These are phyloP conservation scores for Acrossocheilus wenchowensis DNA, from an alignment of 2,797 vertebrate genomes.

Conservation along the genomic window DNA sequence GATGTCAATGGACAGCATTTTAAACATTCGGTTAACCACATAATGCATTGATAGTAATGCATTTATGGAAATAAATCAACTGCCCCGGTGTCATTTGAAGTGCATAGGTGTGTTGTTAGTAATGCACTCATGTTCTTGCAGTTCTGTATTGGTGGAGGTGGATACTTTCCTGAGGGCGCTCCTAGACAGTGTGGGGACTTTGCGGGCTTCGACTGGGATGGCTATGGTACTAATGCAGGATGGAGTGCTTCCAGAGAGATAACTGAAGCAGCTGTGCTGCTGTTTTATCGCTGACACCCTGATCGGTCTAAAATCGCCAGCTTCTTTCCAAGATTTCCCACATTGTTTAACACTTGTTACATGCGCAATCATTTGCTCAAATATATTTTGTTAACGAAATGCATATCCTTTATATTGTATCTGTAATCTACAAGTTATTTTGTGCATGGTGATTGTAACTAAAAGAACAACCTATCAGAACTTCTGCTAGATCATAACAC, in stretches of 20 bases:
- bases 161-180: slow-evolving; percentile 52
- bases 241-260: slow-evolving; percentile 65
- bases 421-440: no score
- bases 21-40: neutral
- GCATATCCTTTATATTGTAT: no score
- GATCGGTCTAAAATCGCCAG: no score
- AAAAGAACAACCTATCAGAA: no score
- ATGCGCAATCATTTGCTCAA: no score
- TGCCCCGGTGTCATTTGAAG: no score
- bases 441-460: no score
- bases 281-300: slow-evolving; percentile 62
- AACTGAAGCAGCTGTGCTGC: slow-evolving; percentile 69
- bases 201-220: slow-evolving; percentile 61
- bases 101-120: neutral
- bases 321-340: no score
- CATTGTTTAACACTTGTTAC: no score
- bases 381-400: no score
- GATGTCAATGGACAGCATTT: neutral
- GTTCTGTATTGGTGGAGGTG: slow-evolving; percentile 69
- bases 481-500: no score
- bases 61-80: neutral
- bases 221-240: slow-evolving; percentile 62
- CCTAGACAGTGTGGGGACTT: slow-evolving; percentile 67
- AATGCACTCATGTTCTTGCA: slow-evolving; percentile 39
- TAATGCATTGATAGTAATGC: no score